Percentiles rank a stretch among this genome's conserved stretches.
Evolutionary conservation across 2,113 vertebrate genomes (phyloP).

Genomic region (Eleginops maclovinus): DNA sequence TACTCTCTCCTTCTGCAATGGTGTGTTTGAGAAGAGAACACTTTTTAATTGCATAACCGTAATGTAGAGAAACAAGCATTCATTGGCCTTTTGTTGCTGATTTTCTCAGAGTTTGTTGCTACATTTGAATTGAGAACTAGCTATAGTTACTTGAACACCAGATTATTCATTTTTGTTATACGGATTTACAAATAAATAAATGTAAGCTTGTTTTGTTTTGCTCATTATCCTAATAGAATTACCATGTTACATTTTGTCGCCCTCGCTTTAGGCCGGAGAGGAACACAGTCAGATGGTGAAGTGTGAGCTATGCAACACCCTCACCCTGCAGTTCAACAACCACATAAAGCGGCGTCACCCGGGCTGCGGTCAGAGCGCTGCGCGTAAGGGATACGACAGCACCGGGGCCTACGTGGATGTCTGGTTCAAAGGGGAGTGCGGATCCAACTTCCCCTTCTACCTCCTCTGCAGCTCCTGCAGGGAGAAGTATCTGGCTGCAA

Average conservation of each 20-base stretch:
- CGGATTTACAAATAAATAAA: too few species aligned
- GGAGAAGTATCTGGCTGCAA: slow-evolving; percentile 83
- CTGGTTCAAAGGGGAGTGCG: slow-evolving; percentile 88
- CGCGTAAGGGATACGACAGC: slow-evolving; percentile 86
- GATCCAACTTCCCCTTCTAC: slow-evolving; percentile 87
- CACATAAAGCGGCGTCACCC: slow-evolving; percentile 86
- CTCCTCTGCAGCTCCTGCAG: slow-evolving; percentile 85
- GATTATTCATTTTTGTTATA: too few species aligned
- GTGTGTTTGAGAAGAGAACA: too few species aligned
- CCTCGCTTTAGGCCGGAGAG: slow-evolving; percentile 74
- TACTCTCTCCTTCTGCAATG: too few species aligned
- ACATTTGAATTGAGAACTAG: too few species aligned
- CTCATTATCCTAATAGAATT: neutral
- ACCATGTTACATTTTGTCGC: neutral
- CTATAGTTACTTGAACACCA: too few species aligned
- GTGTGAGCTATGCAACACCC: slow-evolving; percentile 86
- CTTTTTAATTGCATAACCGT: too few species aligned
- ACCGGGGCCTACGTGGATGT: slow-evolving; percentile 86
- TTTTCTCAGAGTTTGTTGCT: too few species aligned
- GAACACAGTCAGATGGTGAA: slow-evolving; percentile 85
- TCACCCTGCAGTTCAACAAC: slow-evolving; percentile 86
- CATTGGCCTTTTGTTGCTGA: too few species aligned
- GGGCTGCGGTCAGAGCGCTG: slow-evolving; percentile 86
- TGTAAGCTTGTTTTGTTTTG: neutral
- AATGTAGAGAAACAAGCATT: too few species aligned